These are phyloP conservation scores for Mya arenaria DNA, from an alignment of 1,140 invertebrate species.

Conservation along the genomic window DNA sequence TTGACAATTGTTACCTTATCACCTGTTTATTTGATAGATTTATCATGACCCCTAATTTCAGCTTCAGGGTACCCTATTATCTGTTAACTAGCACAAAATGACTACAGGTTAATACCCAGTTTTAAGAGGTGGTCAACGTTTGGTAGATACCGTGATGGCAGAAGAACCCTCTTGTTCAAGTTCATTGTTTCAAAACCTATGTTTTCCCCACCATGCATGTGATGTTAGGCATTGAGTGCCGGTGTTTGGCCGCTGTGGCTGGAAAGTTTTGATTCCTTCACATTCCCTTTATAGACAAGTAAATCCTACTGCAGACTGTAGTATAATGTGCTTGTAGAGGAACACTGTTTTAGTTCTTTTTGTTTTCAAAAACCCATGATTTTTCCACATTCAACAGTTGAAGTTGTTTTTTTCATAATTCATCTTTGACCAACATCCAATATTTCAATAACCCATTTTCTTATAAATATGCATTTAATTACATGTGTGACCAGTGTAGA, in stretches of 20 bases:
- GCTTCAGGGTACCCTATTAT: too few relatives aligned
- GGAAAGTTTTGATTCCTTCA: too few relatives aligned
- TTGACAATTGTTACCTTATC: too few relatives aligned
- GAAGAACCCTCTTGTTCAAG: conserved; percentile 11
- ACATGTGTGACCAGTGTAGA: too few relatives aligned
- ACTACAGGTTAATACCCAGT: too few relatives aligned
- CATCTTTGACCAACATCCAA: neutral
- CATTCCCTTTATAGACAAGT: too few relatives aligned
- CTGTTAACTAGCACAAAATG: too few relatives aligned
- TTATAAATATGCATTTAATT: too few relatives aligned
- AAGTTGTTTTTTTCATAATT: neutral
- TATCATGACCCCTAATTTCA: too few relatives aligned
- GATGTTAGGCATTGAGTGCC: neutral
- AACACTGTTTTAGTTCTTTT: neutral
- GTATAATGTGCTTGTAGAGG: neutral
- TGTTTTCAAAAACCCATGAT: neutral
- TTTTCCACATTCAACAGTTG: neutral
- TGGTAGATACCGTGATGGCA: conserved; percentile 10
- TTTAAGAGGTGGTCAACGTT: too few relatives aligned
- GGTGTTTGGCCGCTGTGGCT: neutral
- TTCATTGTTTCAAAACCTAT: conserved; percentile 1
- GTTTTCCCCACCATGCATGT: conserved; percentile 1
- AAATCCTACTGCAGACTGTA: neutral
- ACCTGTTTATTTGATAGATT: too few relatives aligned
- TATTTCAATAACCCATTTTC: too few relatives aligned